Evolutionary conservation across 1,140 invertebrate genomes (phyloP), one percentile per base, ranked within the genome.

Genomic region (Papilio helenus): DNA sequence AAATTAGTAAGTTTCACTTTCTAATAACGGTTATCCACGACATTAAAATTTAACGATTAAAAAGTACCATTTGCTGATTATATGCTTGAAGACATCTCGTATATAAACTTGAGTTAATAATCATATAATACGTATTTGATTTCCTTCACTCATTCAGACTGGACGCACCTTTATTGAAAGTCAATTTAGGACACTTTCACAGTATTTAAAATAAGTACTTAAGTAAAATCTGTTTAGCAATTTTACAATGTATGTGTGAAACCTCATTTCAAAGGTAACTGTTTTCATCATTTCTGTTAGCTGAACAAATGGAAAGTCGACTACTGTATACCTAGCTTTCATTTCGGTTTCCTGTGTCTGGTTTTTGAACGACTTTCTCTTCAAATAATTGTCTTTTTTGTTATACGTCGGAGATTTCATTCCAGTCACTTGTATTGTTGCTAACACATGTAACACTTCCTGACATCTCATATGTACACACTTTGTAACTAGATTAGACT

Each of bases 311-410:
- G 58, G 77, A 72, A 79, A 71, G 61, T 42, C 34, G 58, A 44
- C 61, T 68, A 29, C 74, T 85, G 78, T 81, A 72, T 86, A 73
- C 79, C 55, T 81, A 82, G 80, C 83, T 82, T 81, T 77, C 76
- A 77, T 81, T 65, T 77, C 51, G 76, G 76, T 81, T 68, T 73
- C 78, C 76, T 55, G 49, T 79, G 81, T 46, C 82, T 84, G 72
- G 58, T 81, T 76, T 80, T 82, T 61, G 79, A 82, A 73, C 81
- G 80, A 82, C 87, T 90, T 90, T 90, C 89, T 88, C 86, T 84
- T 87, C 81, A 86, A 88, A 89, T 80, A 87, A 86, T 42, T 8
- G 18, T 77, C 42, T 61, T 34, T 65, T 65, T 61, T 44, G 49
- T 61, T 34, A 77, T 58, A 49, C 18, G 46, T 10, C n/a, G 42